Evolutionary conservation across 2,888 invertebrate species (phyloP), one percentile per base, ranked within the genome.

Genomic region (Bugula neritina): DNA sequence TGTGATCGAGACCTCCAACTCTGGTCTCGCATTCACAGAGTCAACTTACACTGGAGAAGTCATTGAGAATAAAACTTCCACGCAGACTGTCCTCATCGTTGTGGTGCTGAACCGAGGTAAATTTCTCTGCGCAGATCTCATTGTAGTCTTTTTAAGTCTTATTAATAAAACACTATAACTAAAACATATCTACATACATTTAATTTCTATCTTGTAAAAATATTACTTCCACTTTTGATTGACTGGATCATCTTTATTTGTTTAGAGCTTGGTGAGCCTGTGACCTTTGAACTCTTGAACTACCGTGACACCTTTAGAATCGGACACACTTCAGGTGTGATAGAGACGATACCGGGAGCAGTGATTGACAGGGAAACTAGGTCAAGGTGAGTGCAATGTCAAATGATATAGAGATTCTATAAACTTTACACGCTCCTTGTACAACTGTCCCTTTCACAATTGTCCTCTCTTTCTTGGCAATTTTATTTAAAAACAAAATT

Each of bases 261-360:
- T n/a, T n/a, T n/a, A 57, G 89, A 89, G 72, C 87, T 95, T 74
- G 92, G 93, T 83, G 94, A 95, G 81, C 93, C 94, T 83, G 86
- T 95, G 13, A 88, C 90, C 77, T 96, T 93, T 84, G 86, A 88
- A 72, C 92, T 96, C 74, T 86, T 95, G 52, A 96, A 96, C 86
- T 93, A 94, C 0, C 90, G 90, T 0, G 89, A 90, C 72, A 89
- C 91, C 85, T 97, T 97, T 83, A 88, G 89, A 78, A 92, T 97
- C 78, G 94, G 94, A 0, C 82, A 86, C 25, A 95, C 94, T 25
- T 95, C 96, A 13, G 98, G 97, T 43, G 94, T 92, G 0, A 89
- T 96, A 73, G 89, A 90, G 79, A 92, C 92, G 2, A 90, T 91
- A 1, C 23, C 52, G 10, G 95, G 94, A 0, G 73, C 77, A 1